These are phyloP conservation scores for Excalfactoria chinensis DNA, from an alignment of 2,113 vertebrate species.

Conservation along the genomic window DNA sequence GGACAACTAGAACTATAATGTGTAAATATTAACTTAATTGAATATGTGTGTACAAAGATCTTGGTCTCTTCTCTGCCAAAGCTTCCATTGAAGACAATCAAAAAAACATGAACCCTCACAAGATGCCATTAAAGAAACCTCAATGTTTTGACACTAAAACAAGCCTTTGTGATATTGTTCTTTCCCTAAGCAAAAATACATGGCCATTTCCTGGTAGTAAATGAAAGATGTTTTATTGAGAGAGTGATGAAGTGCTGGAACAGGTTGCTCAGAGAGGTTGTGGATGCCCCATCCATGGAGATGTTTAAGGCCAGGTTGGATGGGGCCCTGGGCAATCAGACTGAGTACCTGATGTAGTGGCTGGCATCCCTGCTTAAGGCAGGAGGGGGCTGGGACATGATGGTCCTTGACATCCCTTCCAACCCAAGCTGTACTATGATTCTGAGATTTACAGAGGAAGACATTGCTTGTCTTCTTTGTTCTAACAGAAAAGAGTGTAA, in stretches of 20 bases:
- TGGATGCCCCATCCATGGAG: too few species aligned
- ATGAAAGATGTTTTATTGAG: too few species aligned
- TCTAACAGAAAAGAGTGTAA: neutral
- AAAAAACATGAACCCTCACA: neutral
- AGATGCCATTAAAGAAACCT: neutral
- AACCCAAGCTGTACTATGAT: too few species aligned
- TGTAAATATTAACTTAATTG: neutral
- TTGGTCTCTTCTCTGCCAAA: neutral
- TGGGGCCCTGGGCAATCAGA: too few species aligned
- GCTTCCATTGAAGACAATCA: neutral
- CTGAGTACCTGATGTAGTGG: too few species aligned
- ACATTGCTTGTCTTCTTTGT: neutral
- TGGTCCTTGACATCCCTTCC: too few species aligned
- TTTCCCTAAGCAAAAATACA: neutral
- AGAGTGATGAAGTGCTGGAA: too few species aligned
- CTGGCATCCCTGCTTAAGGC: too few species aligned
- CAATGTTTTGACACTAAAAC: neutral
- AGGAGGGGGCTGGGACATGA: too few species aligned
- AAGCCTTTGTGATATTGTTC: neutral
- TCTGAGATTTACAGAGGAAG: neutral
- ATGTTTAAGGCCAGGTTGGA: too few species aligned
- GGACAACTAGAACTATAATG: neutral
- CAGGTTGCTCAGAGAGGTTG: too few species aligned
- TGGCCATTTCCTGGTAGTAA: neutral
- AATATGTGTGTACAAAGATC: neutral